Conservation (phyloP, 2,113 vertebrate species). For the Xiphophorus couchianus region DNA sequence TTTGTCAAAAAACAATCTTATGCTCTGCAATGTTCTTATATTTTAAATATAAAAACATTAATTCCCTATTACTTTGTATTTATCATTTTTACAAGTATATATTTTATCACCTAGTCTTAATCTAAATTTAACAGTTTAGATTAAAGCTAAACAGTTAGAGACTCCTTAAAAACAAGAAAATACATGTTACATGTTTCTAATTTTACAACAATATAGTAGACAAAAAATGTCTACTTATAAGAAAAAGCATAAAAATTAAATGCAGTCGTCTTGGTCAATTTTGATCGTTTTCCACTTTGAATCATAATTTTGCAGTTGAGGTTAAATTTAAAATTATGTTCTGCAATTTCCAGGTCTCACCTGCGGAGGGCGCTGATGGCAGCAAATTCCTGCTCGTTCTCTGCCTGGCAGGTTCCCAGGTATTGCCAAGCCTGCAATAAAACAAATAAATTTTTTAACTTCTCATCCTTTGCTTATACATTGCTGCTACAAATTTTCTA, state of each 20-base stretch:
- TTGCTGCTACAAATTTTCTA: background rate
- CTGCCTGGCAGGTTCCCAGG: slow-evolving; percentile 96
- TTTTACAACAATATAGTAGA: background rate
- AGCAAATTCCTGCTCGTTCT: slow-evolving; percentile 96
- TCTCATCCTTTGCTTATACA: background rate
- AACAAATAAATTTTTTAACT: background rate
- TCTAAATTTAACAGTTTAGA: background rate
- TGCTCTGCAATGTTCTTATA: too few relatives aligned
- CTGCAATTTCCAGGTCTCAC: slow-evolving; percentile 74
- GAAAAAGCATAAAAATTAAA: background rate
- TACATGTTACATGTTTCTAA: background rate
- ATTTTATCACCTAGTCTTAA: background rate
- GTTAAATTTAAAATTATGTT: background rate
- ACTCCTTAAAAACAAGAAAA: background rate
- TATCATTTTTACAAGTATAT: background rate
- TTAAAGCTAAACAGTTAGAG: background rate
- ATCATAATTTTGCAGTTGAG: background rate
- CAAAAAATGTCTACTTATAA: background rate
- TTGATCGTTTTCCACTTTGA: background rate
- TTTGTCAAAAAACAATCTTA: too few relatives aligned
- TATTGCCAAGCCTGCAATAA: slow-evolving; percentile 94
- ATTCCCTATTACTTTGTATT: background rate
- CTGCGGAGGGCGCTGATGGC: slow-evolving; percentile 96
- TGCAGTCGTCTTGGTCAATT: background rate
- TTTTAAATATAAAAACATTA: too few relatives aligned